Conservation (phyloP, 2,113 vertebrate species). For the Melozone crissalis region DNA sequence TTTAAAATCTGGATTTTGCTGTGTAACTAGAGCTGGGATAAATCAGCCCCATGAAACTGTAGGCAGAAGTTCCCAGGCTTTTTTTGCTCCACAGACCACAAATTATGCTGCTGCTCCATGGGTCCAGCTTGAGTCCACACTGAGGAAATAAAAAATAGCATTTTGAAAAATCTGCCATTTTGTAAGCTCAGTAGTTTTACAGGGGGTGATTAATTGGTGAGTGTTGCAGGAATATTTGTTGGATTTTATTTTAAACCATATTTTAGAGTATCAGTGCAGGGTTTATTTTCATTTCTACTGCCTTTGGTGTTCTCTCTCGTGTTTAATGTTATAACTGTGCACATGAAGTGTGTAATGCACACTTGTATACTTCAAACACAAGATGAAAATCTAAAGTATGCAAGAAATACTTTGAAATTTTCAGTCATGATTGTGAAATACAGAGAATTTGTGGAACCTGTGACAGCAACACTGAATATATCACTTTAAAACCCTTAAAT, state of each 20-base stretch:
- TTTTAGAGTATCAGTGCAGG: not conserved
- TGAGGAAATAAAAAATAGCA: not conserved
- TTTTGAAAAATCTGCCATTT: not conserved
- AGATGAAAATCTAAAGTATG: not conserved
- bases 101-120: fast-evolving
- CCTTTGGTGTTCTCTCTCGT: not conserved
- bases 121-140: not conserved
- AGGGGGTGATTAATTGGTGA: not conserved
- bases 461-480: not conserved
- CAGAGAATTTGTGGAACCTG: not conserved
- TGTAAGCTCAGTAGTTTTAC: not conserved
- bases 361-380: not conserved
- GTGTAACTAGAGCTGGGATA: not conserved
- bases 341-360: not conserved
- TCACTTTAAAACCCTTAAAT: not conserved
- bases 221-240: not conserved
- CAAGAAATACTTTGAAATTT: not conserved
- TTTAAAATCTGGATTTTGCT: not conserved
- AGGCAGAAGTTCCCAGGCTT: not conserved
- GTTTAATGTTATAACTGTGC: not conserved
- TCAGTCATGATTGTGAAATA: not conserved
- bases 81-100: not conserved
- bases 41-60: not conserved
- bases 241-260: not conserved
- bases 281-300: not conserved